Conservation (phyloP, 2,113 vertebrate species). For the Otus sunia region DNA sequence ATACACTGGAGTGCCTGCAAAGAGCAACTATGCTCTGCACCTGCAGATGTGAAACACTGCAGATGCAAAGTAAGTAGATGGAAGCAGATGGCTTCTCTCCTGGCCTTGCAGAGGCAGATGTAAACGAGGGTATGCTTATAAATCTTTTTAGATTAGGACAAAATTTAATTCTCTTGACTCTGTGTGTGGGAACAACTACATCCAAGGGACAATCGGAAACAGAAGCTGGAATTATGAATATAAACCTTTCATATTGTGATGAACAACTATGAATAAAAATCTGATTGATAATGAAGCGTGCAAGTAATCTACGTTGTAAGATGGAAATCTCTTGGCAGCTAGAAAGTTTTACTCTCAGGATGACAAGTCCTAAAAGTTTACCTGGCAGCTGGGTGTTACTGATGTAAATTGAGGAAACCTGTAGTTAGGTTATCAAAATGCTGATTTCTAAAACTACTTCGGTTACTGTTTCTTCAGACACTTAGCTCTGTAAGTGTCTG, state of each 20-base stretch:
- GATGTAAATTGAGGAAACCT: not conserved
- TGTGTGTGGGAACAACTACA: rapidly evolving
- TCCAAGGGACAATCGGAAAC: not conserved
- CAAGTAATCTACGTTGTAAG: not conserved
- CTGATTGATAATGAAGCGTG: not conserved
- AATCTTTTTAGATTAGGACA: not conserved
- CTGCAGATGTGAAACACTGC: conserved; percentile 60
- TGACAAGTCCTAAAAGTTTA: not conserved
- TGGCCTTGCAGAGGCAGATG: not conserved
- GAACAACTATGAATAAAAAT: not conserved
- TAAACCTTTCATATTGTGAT: not conserved
- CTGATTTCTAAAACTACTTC: not conserved
- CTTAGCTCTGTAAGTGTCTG: not conserved
- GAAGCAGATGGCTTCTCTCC: conserved; percentile 17
- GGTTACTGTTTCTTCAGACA: not conserved
- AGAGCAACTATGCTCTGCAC: not conserved
- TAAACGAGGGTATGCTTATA: not conserved
- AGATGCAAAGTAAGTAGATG: conserved; percentile 17
- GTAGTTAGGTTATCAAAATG: not conserved
- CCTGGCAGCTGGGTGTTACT: not conserved
- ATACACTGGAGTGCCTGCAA: not conserved
- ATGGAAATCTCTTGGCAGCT: not conserved
- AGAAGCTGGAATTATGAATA: not conserved
- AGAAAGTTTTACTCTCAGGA: not conserved
- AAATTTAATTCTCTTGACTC: not conserved